Evolutionary conservation across 1,140 invertebrate genomes (phyloP).

Genomic region (Homalodisca vitripennis): DNA sequence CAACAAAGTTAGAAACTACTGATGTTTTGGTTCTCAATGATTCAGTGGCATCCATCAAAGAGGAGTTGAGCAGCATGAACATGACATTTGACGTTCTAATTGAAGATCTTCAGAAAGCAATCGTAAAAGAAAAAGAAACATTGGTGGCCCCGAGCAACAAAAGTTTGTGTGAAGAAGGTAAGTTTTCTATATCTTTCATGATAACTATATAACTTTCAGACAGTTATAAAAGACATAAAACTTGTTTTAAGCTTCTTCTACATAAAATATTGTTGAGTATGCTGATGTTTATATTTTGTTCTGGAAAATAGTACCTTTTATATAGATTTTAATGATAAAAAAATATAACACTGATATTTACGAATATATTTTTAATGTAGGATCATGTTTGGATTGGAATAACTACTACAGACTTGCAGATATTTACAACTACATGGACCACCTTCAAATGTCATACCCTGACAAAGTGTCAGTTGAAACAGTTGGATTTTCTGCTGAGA

Average conservation of each 20-base stretch:
- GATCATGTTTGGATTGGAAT: conserved; percentile 4
- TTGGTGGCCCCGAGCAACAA: no score
- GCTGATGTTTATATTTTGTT: no score
- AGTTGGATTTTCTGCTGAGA: conserved; percentile 1
- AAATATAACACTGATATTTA: no score
- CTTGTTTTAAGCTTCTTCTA: no score
- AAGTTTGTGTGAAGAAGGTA: no score
- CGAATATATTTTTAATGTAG: not conserved
- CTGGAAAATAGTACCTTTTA: no score
- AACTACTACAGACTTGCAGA: conserved; percentile 1
- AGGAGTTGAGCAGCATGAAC: not conserved
- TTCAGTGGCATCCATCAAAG: not conserved
- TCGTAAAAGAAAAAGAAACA: no score
- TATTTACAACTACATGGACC: conserved; percentile 3
- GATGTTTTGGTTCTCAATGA: not conserved
- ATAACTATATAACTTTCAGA: no score
- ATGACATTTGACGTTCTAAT: not conserved
- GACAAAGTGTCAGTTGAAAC: not conserved
- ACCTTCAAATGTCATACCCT: not conserved
- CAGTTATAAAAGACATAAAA: no score
- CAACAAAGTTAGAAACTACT: not conserved
- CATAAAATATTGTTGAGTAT: no score
- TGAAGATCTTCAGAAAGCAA: not conserved
- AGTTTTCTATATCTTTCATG: no score
- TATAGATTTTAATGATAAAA: no score